Evolutionary conservation across 2,113 vertebrate species (phyloP).

Genomic region (Odobenus rosmarus): DNA sequence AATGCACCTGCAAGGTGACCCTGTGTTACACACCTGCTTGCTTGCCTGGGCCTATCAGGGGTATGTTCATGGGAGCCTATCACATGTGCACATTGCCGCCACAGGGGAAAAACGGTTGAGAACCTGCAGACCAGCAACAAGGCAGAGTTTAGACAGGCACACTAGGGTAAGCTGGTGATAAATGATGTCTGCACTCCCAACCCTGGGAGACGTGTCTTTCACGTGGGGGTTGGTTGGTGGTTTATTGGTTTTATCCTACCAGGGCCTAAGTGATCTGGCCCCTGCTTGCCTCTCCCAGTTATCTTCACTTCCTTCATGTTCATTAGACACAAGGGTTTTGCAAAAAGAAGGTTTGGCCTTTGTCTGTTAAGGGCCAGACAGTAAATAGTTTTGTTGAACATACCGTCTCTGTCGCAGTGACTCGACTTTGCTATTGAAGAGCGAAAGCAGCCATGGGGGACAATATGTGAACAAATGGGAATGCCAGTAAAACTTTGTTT

Average conservation of each 20-base stretch:
- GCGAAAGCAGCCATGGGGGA: background rate
- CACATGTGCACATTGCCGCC: background rate
- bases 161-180: background rate
- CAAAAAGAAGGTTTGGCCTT: background rate
- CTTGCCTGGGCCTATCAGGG: background rate
- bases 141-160: background rate
- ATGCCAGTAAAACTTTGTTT: conserved; percentile 44
- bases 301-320: background rate
- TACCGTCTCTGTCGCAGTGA: background rate
- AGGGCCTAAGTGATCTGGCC: background rate
- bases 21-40: background rate
- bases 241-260: background rate
- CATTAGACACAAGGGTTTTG: background rate
- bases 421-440: background rate
- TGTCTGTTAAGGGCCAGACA: background rate
- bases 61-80: background rate
- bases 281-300: background rate
- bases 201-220: background rate
- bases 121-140: background rate
- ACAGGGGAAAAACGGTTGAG: background rate
- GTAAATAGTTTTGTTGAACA: background rate
- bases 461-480: background rate
- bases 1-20: background rate
- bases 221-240: background rate
- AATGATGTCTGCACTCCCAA: background rate